These are phyloP conservation scores for Xanthorhoe spadicearia DNA, from an alignment of 2,888 invertebrate genomes.

Conservation along the genomic window DNA sequence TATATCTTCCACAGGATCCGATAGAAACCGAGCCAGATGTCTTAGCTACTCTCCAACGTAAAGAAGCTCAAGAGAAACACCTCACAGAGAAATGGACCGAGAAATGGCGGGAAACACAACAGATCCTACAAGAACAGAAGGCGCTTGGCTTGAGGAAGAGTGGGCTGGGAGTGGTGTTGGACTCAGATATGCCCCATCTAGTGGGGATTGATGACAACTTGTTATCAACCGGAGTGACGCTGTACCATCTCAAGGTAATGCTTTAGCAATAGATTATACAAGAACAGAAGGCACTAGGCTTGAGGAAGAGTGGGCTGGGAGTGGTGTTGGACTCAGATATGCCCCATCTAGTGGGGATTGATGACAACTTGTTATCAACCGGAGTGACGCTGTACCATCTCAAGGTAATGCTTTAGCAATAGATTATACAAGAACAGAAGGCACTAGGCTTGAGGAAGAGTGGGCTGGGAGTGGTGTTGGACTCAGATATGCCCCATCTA, in stretches of 20 bases:
- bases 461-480: conserved; percentile 94
- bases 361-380: conserved; percentile 94
- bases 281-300: conserved; percentile 93
- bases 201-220: conserved; percentile 96
- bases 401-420: conserved; percentile 87
- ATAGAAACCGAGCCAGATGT: conserved; percentile 86
- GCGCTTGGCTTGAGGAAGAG: conserved; percentile 94
- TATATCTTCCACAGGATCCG: conserved; percentile 67
- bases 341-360: conserved; percentile 96
- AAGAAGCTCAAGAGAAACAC: conserved; percentile 95
- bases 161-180: conserved; percentile 94
- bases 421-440: conserved; percentile 94
- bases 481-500: conserved; percentile 96
- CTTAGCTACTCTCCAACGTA: conserved; percentile 93
- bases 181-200: conserved; percentile 96
- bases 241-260: conserved; percentile 93
- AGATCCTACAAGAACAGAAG: conserved; percentile 94
- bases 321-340: conserved; percentile 95
- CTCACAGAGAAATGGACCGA: conserved; percentile 97
- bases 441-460: conserved; percentile 94
- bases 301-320: conserved; percentile 94
- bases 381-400: conserved; percentile 96
- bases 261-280: conserved; percentile 90
- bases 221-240: conserved; percentile 94
- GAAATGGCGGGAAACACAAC: conserved; percentile 96